Evolutionary conservation across 2,888 invertebrate genomes (phyloP).

Genomic region (Ochropleura plecta): DNA sequence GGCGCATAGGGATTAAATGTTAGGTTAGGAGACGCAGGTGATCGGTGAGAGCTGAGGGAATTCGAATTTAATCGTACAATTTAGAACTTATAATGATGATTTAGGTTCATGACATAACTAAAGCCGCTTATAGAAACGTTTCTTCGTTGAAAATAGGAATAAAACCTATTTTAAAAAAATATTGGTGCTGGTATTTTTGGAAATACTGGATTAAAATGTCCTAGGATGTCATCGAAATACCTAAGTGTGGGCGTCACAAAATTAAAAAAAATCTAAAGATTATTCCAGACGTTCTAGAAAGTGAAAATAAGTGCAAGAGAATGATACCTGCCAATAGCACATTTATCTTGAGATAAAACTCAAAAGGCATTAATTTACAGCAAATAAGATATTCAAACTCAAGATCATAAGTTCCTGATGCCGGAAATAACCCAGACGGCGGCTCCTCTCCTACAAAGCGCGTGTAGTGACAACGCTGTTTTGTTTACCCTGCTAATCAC

Average conservation of each 20-base stretch:
- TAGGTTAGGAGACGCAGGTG: conserved; percentile 51
- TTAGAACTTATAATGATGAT: conserved; percentile 21
- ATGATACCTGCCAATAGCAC: neutral
- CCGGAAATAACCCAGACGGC: conserved; percentile 66
- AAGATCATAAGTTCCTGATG: conserved; percentile 58
- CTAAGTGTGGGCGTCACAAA: neutral
- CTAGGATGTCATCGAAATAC: neutral
- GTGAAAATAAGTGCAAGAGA: neutral
- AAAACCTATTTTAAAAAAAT: neutral
- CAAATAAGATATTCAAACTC: conserved; percentile 48
- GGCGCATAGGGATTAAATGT: conserved; percentile 63
- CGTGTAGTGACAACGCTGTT: conserved; percentile 54
- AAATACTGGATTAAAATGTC: neutral
- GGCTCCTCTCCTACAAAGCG: conserved; percentile 41
- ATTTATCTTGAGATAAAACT: conserved; percentile 14
- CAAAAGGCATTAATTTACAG: conserved; percentile 30
- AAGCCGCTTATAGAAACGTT: neutral
- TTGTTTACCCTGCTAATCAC: conserved; percentile 63
- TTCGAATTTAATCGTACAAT: conserved; percentile 21
- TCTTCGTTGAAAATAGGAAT: neutral
- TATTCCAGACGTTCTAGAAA: neutral
- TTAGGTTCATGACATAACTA: neutral
- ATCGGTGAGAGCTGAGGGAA: conserved; percentile 7
- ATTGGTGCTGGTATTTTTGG: no score
- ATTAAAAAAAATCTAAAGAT: neutral